These are phyloP conservation scores for Palaemon carinicauda DNA, from an alignment of 1,140 invertebrate genomes.

Conservation along the genomic window DNA sequence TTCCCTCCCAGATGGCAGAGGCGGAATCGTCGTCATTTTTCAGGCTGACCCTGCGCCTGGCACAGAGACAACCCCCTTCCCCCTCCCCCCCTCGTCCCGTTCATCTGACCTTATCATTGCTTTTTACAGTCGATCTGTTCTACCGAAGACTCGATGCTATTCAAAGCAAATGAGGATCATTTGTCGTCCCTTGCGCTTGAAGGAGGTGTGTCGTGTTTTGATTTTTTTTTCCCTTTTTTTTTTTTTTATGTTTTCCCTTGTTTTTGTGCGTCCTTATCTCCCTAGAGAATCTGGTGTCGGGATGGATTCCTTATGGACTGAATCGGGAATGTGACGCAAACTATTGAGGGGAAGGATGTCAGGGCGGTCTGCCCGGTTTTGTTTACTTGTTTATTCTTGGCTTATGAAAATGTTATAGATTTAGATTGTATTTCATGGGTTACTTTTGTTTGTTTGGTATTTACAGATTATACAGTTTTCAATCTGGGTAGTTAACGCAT, in stretches of 20 bases:
- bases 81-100: background rate
- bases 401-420: too few species aligned
- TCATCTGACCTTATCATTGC: conserved; percentile 52
- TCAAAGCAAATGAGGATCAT: conserved; percentile 43
- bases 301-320: too few species aligned
- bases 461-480: too few species aligned
- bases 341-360: too few species aligned
- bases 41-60: conserved; percentile 26
- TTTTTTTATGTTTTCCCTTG: background rate
- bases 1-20: conserved; percentile 16
- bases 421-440: too few species aligned
- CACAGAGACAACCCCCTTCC: background rate
- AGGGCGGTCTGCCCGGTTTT: too few species aligned
- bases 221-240: background rate
- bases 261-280: too few species aligned
- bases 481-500: too few species aligned
- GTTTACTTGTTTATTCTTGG: too few species aligned
- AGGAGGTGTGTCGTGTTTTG: conserved; percentile 22
- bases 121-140: conserved; percentile 42
- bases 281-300: too few species aligned
- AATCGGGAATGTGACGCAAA: too few species aligned
- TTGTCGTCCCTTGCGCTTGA: background rate
- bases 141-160: background rate
- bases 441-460: too few species aligned
- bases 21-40: conserved; percentile 43